These are phyloP conservation scores for Amphiprion ocellaris DNA, from an alignment of 2,113 vertebrate genomes.

Conservation along the genomic window DNA sequence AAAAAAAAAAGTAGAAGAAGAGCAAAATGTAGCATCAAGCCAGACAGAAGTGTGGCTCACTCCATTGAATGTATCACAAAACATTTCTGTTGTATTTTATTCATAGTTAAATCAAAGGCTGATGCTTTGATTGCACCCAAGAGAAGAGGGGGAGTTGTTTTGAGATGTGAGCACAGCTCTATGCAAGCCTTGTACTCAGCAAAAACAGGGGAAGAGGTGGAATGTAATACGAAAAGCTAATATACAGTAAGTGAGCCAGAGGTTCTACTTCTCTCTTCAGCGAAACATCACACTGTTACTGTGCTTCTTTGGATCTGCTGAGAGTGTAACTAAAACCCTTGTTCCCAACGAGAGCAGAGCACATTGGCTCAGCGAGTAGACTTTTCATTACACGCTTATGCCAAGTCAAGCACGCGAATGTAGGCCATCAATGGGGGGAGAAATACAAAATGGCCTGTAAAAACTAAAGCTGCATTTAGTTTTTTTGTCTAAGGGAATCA, in stretches of 20 bases:
- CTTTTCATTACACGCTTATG: conserved; percentile 36
- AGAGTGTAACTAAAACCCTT: conserved; percentile 59
- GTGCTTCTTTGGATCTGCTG: conserved; percentile 41
- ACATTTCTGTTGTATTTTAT: conserved; percentile 48
- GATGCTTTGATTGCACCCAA: conserved; percentile 50
- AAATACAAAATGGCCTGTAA: conserved; percentile 14
- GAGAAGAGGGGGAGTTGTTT: conserved; percentile 45
- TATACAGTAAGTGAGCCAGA: conserved; percentile 56
- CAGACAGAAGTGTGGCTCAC: conserved; percentile 22
- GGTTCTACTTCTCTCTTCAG: conserved; percentile 40
- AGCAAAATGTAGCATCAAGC: conserved; percentile 5
- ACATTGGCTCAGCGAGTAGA: conserved; percentile 34
- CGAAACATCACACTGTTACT: conserved; percentile 34
- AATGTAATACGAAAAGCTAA: conserved; percentile 60
- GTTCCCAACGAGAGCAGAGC: conserved; percentile 45
- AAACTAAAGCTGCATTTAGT: conserved; percentile 5
- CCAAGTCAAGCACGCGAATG: conserved; percentile 15
- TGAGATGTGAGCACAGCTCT: conserved; percentile 32
- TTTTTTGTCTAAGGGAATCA: not conserved
- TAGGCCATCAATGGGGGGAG: not conserved
- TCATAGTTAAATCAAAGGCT: conserved; percentile 53
- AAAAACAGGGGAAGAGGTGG: conserved; percentile 54
- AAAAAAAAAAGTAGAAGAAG: not conserved
- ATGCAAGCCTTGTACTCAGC: conserved; percentile 26
- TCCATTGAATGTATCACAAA: conserved; percentile 52